Evolutionary conservation across 2,888 invertebrate genomes (phyloP).

Genomic region (Lissonota sp.): DNA sequence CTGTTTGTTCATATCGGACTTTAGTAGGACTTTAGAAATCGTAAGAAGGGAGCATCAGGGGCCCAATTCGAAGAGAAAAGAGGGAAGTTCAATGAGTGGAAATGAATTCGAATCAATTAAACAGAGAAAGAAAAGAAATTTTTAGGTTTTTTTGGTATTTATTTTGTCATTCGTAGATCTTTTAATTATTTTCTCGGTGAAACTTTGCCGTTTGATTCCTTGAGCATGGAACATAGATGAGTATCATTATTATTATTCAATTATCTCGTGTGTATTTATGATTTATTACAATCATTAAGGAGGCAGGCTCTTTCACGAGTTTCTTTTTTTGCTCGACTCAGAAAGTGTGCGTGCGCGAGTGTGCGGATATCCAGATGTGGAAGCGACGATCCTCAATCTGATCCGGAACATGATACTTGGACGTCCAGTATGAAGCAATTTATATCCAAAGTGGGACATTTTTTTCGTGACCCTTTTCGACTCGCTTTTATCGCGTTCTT

Average conservation of each 20-base stretch:
- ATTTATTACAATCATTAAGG: conserved; percentile 34
- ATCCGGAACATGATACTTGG: conserved; percentile 14
- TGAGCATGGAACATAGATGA: conserved; percentile 12
- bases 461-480: no score
- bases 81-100: neutral
- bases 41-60: neutral
- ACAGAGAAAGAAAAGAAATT: neutral
- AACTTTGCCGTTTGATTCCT: conserved; percentile 1
- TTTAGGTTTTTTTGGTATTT: conserved; percentile 11
- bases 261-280: conserved; percentile 26
- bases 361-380: conserved; percentile 31
- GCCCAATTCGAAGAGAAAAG: conserved; percentile 2
- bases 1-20: neutral
- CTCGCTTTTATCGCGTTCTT: no score
- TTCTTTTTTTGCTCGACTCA: neutral
- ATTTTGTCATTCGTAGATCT: neutral
- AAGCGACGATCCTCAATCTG: conserved; percentile 13
- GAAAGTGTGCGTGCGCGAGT: neutral
- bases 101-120: conserved; percentile 1
- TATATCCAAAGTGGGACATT: no score
- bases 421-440: no score
- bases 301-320: neutral
- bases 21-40: neutral
- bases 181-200: neutral
- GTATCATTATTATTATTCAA: conserved; percentile 45